Evolutionary conservation across 2,888 invertebrate species (phyloP).

Genomic region (Leptinotarsa haldemani): DNA sequence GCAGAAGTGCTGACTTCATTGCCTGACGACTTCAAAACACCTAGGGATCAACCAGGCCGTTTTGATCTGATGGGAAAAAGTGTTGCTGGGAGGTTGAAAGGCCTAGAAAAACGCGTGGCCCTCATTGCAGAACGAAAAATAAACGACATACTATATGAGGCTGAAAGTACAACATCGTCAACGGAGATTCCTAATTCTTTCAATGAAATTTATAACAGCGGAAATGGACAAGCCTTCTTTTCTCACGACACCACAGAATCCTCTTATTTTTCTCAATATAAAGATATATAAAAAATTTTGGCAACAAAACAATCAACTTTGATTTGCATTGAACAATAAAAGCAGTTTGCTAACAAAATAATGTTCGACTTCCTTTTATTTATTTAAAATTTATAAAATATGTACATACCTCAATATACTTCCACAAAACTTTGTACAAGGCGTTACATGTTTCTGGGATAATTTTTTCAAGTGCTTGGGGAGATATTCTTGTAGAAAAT

Average conservation of each 20-base stretch:
- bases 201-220: not conserved
- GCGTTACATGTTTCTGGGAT: constrained; percentile 50
- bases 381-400: not conserved
- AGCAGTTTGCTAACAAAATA: not conserved
- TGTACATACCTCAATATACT: constrained; percentile 28
- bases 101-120: constrained; percentile 21
- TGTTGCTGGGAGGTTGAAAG: constrained; percentile 18
- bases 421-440: constrained; percentile 26
- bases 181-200: not conserved
- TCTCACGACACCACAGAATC: not conserved
- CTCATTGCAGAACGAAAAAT: constrained; percentile 32
- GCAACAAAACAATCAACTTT: not conserved
- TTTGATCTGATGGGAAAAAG: constrained; percentile 23
- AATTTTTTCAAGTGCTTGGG: constrained; percentile 51
- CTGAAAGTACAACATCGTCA: not conserved
- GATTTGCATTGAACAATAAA: not conserved
- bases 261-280: not conserved
- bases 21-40: constrained; percentile 26
- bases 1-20: constrained; percentile 27
- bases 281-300: not conserved
- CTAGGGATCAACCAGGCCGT: constrained; percentile 7
- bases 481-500: constrained; percentile 51
- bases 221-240: not conserved
- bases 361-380: not conserved
- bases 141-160: constrained; percentile 26